A percentile compares a stretch with the other conserved stretches of the same genome.
Evolutionary conservation across 2,888 invertebrate species (phyloP).

Genomic region (Mythimna impura): DNA sequence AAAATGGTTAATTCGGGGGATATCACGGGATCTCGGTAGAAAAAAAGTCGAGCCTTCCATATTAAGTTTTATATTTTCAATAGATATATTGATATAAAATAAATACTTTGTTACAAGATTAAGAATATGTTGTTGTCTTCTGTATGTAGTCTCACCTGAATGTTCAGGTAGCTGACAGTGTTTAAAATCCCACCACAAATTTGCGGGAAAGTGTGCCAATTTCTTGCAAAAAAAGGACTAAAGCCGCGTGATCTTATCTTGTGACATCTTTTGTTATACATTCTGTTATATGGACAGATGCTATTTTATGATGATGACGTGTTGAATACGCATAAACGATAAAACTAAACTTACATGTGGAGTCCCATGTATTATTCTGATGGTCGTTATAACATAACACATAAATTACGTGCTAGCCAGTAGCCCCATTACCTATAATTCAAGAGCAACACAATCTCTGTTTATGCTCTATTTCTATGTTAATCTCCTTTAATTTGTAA

Average conservation of each 20-base stretch:
- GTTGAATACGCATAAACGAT: slow-evolving; percentile 6
- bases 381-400: slow-evolving; percentile 23
- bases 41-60: slow-evolving; percentile 34
- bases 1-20: slow-evolving; percentile 69
- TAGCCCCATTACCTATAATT: slow-evolving; percentile 31
- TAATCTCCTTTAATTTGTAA: slow-evolving; percentile 47
- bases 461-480: slow-evolving; percentile 39
- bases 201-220: slow-evolving; percentile 26
- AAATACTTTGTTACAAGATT: background rate
- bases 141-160: too few relatives aligned
- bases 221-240: slow-evolving; percentile 1
- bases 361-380: slow-evolving; percentile 4
- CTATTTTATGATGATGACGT: background rate
- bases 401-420: slow-evolving; percentile 18
- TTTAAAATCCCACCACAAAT: background rate
- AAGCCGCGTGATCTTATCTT: slow-evolving; percentile 12
- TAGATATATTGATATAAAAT: background rate
- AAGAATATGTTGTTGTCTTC: background rate
- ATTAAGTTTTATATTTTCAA: slow-evolving; percentile 11
- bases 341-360: slow-evolving; percentile 4
- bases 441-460: slow-evolving; percentile 35
- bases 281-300: background rate
- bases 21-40: slow-evolving; percentile 61
- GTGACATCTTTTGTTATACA: slow-evolving; percentile 20
- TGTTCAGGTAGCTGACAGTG: too few relatives aligned